Percentiles rank a stretch among this genome's conserved stretches.
These are phyloP conservation scores for Hemiscyllium ocellatum DNA, from an alignment of 2,113 vertebrate species.

Conservation along the genomic window DNA sequence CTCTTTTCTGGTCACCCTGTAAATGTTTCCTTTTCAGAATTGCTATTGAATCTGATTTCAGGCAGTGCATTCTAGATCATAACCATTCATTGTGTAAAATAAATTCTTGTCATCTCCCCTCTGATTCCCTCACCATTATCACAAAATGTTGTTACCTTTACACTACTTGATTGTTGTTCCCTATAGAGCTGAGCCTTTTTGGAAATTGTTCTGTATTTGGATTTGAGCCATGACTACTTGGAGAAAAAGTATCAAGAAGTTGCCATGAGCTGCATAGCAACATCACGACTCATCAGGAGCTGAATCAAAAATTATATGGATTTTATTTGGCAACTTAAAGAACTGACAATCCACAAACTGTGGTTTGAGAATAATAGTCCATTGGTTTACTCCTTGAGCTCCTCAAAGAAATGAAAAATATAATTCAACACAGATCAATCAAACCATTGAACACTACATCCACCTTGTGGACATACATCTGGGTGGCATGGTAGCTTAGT, in stretches of 20 bases:
- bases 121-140: neutral
- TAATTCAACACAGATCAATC: too few species aligned
- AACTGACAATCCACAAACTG: neutral
- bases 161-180: neutral
- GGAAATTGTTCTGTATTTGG: neutral
- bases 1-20: neutral
- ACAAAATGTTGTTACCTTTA: neutral
- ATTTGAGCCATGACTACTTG: neutral
- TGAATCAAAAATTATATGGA: neutral
- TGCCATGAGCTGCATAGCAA: neutral
- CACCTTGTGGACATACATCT: too few species aligned
- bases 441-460: too few species aligned
- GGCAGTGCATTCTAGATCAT: neutral
- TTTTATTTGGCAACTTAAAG: neutral
- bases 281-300: neutral
- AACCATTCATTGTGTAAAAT: neutral
- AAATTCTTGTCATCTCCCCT: neutral
- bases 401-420: too few species aligned
- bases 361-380: neutral
- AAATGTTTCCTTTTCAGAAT: neutral
- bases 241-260: neutral
- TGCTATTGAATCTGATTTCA: neutral
- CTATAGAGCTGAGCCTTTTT: neutral
- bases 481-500: too few species aligned
- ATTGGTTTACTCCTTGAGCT: neutral